Evolutionary conservation across 2,113 vertebrate species (phyloP).

Genomic region (Uria lomvia): DNA sequence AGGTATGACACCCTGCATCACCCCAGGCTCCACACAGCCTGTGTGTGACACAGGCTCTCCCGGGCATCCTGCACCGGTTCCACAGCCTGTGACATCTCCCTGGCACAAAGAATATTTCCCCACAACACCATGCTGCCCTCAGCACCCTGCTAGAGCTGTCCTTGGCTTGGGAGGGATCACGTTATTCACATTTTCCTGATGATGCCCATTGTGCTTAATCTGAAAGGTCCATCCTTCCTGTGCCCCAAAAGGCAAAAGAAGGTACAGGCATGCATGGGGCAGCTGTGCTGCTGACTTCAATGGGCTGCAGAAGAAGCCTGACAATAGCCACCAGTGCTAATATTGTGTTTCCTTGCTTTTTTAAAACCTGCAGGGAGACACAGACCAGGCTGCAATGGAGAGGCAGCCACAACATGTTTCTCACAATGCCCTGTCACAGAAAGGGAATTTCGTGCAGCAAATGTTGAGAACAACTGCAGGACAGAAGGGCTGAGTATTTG

Average conservation of each 20-base stretch:
- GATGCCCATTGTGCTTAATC: background rate
- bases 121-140: background rate
- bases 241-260: background rate
- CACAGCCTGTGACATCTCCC: background rate
- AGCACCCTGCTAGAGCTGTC: background rate
- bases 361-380: background rate
- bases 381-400: rapidly evolving
- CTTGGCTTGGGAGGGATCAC: background rate
- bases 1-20: background rate
- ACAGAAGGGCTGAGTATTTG: background rate
- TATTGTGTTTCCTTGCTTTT: background rate
- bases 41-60: background rate
- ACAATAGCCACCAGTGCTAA: background rate
- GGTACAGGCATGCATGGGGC: rapidly evolving
- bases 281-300: background rate
- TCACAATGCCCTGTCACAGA: background rate
- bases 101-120: background rate
- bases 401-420: background rate
- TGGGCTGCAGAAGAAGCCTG: background rate
- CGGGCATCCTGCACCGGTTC: rapidly evolving
- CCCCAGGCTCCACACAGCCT: background rate
- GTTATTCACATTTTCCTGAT: background rate
- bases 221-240: background rate
- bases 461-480: background rate
- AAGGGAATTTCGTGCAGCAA: background rate